A percentile compares a stretch with the other conserved stretches of the same genome.
phyloP scores from a whole-genome alignment of 2,113 vertebrate genomes.

The Gracilinanus agilis region DNA sequence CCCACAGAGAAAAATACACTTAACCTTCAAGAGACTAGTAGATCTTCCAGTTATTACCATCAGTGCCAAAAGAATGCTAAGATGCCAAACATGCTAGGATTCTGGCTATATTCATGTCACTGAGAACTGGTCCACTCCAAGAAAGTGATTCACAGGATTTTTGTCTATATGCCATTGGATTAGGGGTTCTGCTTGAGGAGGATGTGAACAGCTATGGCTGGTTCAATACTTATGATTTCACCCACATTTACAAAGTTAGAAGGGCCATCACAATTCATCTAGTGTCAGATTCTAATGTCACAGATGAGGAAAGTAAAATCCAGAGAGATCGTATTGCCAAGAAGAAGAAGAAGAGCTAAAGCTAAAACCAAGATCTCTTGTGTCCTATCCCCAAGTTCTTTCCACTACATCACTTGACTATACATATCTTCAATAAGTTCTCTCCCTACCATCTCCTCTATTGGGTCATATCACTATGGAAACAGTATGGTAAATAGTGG shows the following conservation, averaged over 20 bases:
- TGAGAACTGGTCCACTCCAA: not conserved
- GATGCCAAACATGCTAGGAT: not conserved
- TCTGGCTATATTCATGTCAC: not conserved
- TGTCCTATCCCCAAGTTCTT: not conserved
- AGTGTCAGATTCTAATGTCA: not conserved
- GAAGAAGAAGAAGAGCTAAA: not conserved
- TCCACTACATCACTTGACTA: too few relatives aligned
- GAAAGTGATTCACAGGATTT: not conserved
- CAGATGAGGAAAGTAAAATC: not conserved
- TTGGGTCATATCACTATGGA: not conserved
- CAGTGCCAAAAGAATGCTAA: not conserved
- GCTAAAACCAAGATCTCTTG: not conserved
- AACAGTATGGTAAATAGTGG: not conserved
- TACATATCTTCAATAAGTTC: not conserved
- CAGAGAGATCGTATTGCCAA: not conserved
- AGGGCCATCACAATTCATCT: not conserved
- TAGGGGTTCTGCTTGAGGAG: not conserved
- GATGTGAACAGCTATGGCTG: not conserved
- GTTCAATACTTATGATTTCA: not conserved
- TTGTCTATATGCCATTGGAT: not conserved
- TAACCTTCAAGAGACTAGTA: not conserved
- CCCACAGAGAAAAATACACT: not conserved
- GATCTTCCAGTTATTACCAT: accelerated
- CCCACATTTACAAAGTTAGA: not conserved
- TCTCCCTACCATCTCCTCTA: not conserved